Percentiles rank a stretch among this genome's conserved stretches.
phyloP scores from a whole-genome alignment of 2,888 invertebrate genomes.

The Cepaea hortensis region DNA sequence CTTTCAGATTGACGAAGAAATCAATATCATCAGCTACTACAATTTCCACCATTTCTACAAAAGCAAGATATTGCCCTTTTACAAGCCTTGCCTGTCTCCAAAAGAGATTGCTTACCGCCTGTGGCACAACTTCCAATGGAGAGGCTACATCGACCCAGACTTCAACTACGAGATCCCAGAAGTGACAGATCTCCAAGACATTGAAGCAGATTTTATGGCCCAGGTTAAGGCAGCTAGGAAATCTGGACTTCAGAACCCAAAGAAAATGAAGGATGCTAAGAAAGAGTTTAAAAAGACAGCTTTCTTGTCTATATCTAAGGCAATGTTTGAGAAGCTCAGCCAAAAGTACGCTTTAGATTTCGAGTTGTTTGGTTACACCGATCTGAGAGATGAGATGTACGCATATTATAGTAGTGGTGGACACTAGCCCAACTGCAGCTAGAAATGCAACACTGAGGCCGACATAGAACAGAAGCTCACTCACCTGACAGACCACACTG shows the following conservation, averaged over 20 bases:
- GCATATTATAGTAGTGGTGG: not conserved
- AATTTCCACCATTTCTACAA: slow-evolving; percentile 27
- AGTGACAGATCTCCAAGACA: not conserved
- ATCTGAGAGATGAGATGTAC: slow-evolving; percentile 19
- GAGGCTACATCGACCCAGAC: slow-evolving; percentile 48
- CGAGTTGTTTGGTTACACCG: slow-evolving; percentile 35
- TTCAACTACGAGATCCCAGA: slow-evolving; percentile 32
- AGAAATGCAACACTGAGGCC: no score
- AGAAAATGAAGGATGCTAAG: slow-evolving; percentile 14
- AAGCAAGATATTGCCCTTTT: not conserved
- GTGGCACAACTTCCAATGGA: slow-evolving; percentile 45
- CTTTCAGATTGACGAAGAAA: slow-evolving; percentile 35
- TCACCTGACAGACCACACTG: no score
- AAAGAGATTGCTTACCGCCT: slow-evolving; percentile 42
- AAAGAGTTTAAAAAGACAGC: slow-evolving; percentile 15
- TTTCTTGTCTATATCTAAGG: slow-evolving; percentile 4
- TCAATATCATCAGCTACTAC: slow-evolving; percentile 17
- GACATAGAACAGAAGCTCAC: no score
- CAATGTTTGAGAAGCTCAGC: slow-evolving; percentile 10
- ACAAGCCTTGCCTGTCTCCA: not conserved
- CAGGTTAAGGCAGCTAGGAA: slow-evolving; percentile 25
- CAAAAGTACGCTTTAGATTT: slow-evolving; percentile 28
- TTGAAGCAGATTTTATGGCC: slow-evolving; percentile 29
- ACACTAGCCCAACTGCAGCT: not conserved
- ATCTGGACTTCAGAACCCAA: slow-evolving; percentile 22